A percentile compares a stretch with the other conserved stretches of the same genome.
Conservation (phyloP, 2,113 vertebrate species). For the Danionella cerebrum region DNA sequence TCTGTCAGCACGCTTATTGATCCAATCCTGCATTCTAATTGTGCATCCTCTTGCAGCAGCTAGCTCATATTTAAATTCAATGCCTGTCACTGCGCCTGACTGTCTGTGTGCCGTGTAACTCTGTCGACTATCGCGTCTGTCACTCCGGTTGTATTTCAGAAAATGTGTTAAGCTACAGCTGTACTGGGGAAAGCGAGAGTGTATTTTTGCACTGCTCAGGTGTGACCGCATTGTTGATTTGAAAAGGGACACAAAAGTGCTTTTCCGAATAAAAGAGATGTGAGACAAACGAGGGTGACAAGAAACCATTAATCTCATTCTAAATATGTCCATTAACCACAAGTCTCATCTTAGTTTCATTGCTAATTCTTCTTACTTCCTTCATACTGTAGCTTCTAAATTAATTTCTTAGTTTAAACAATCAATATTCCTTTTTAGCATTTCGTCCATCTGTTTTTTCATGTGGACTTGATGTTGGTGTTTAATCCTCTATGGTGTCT, state of each 20-base stretch:
- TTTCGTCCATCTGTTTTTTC: too few species aligned
- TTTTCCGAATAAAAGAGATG: conserved; percentile 27
- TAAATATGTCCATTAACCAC: neutral
- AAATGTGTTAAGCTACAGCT: conserved; percentile 22
- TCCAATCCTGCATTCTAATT: conserved; percentile 73
- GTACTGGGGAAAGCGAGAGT: conserved; percentile 29
- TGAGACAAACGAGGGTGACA: conserved; percentile 11
- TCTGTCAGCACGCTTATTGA: conserved; percentile 78
- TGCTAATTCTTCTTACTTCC: conserved; percentile 1
- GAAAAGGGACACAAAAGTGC: neutral
- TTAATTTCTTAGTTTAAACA: too few species aligned
- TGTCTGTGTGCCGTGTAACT: conserved; percentile 15
- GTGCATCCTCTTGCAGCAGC: conserved; percentile 58
- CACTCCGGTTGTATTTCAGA: conserved; percentile 1
- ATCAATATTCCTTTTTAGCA: too few species aligned
- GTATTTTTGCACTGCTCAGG: conserved; percentile 26
- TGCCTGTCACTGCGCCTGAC: conserved; percentile 51
- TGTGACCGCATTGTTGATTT: conserved; percentile 30
- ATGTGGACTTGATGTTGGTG: too few species aligned
- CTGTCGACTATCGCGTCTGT: neutral
- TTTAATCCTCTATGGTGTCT: too few species aligned
- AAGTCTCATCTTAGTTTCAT: neutral
- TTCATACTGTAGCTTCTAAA: neutral
- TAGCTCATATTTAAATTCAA: conserved; percentile 66
- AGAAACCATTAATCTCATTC: conserved; percentile 2